Conservation (phyloP, 2,888 invertebrate species). For the Mimumesa dahlbomi region DNA sequence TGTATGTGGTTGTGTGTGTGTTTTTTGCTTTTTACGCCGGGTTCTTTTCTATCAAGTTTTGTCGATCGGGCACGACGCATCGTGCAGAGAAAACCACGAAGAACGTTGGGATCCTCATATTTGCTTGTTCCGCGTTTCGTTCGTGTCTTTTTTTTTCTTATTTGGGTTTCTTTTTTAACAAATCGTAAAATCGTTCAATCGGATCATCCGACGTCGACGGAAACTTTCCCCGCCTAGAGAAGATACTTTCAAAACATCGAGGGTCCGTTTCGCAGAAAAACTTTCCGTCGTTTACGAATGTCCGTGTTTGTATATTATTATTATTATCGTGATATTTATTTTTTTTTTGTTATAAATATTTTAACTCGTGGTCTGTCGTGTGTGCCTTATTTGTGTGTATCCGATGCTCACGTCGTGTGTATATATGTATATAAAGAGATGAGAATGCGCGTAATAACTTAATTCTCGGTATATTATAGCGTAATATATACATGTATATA, state of each 20-base stretch:
- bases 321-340: neutral
- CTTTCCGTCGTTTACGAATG: neutral
- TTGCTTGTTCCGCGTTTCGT: no score
- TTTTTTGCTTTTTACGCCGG: neutral
- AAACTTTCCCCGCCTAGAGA: slow-evolving; percentile 7
- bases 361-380: slow-evolving; percentile 6
- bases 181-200: slow-evolving; percentile 14
- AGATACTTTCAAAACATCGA: slow-evolving; percentile 39
- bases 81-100: slow-evolving; percentile 19
- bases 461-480: slow-evolving; percentile 37
- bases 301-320: no score
- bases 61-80: slow-evolving; percentile 1
- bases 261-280: slow-evolving; percentile 1
- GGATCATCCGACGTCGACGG: slow-evolving; percentile 9
- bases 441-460: slow-evolving; percentile 46
- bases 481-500: slow-evolving; percentile 48
- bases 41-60: neutral
- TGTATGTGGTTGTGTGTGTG: neutral
- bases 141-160: no score
- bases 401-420: slow-evolving; percentile 2
- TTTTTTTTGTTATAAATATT: slow-evolving; percentile 17
- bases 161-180: neutral
- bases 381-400: slow-evolving; percentile 2
- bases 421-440: slow-evolving; percentile 43
- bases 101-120: slow-evolving; percentile 18